A percentile compares a stretch with the other conserved stretches of the same genome.
phyloP scores from a whole-genome alignment of 2,797 vertebrate genomes.

The Philypnodon macrostomus region DNA sequence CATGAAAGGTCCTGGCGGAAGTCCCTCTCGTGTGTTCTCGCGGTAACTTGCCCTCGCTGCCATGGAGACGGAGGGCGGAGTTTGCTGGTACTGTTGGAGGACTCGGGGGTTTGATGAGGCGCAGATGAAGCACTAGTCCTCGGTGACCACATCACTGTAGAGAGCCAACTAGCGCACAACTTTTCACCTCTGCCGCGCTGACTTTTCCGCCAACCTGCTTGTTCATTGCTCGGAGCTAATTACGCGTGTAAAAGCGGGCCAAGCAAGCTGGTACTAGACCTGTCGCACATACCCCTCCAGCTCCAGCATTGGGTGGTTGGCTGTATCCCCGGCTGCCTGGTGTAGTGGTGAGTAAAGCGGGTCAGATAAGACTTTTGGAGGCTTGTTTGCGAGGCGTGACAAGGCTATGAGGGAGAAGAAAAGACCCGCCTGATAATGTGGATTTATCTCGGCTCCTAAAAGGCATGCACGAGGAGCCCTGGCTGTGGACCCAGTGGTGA shows the following conservation, averaged over 20 bases:
- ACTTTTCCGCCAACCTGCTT: neutral
- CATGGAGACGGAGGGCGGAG: conserved; percentile 60
- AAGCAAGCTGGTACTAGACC: conserved; percentile 52
- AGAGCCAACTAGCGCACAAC: conserved; percentile 31
- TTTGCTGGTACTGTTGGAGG: conserved; percentile 43
- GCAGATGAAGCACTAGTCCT: conserved; percentile 36
- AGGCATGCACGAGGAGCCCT: conserved; percentile 34
- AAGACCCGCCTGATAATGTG: conserved; percentile 14
- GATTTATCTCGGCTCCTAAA: conserved; percentile 19
- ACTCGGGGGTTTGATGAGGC: conserved; percentile 44
- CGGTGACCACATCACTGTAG: conserved; percentile 31
- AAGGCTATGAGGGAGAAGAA: conserved; percentile 26
- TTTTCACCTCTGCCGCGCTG: conserved; percentile 19
- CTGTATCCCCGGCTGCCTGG: conserved; percentile 12
- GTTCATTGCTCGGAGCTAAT: conserved; percentile 1
- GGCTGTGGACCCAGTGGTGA: conserved; percentile 35
- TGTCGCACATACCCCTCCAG: conserved; percentile 40
- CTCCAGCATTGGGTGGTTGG: conserved; percentile 21
- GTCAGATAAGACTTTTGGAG: neutral
- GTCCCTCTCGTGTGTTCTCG: rapidly evolving
- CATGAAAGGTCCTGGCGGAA: conserved; percentile 38
- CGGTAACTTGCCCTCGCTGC: conserved; percentile 25
- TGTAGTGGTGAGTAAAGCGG: conserved; percentile 19
- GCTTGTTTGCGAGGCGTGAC: conserved; percentile 11
- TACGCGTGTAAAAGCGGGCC: conserved; percentile 29